Conservation (phyloP, 2,888 invertebrate species). For the Drosophila peninsularis region DNA sequence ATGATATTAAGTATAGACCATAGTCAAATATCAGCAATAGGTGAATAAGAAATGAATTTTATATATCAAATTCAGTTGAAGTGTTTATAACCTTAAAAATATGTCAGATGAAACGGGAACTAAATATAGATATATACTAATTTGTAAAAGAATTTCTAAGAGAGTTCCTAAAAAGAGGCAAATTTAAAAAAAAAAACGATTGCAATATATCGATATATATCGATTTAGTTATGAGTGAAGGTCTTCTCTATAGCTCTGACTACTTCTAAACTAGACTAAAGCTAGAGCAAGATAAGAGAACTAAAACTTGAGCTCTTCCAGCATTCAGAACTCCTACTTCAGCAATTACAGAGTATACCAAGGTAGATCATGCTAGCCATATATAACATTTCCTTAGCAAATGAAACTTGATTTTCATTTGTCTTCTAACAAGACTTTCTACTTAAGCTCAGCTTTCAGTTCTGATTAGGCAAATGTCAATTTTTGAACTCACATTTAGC, state of each 20-base stretch:
- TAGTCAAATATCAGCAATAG: not conserved
- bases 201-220: not conserved
- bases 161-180: not conserved
- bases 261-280: not conserved
- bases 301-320: not conserved
- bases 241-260: not conserved
- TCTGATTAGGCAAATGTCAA: not conserved
- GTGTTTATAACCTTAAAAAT: not conserved
- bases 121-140: not conserved
- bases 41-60: not conserved
- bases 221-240: not conserved
- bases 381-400: not conserved
- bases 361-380: not conserved
- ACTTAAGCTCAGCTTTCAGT: constrained; percentile 1
- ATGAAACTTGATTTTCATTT: not conserved
- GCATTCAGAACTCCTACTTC: no score
- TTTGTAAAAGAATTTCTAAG: not conserved
- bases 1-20: not conserved
- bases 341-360: not conserved
- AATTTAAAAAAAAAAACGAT: not conserved
- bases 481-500: not conserved
- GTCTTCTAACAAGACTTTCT: not conserved
- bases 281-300: no score
- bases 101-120: not conserved
- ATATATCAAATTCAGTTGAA: not conserved